Evolutionary conservation across 1,140 invertebrate species (phyloP), one percentile per base, ranked within the genome.

Genomic region (Archivesica marissinica): DNA sequence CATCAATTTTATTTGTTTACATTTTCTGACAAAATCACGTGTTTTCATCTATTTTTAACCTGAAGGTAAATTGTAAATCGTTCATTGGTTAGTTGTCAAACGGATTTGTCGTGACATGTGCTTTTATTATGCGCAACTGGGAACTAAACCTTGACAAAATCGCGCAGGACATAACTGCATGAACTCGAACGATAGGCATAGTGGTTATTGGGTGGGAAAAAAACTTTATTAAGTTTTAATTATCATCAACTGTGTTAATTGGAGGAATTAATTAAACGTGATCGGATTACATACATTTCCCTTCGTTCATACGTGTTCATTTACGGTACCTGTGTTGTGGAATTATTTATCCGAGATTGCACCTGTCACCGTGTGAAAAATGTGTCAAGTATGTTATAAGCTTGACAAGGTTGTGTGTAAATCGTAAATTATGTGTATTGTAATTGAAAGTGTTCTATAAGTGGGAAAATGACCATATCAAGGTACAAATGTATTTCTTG

Each of bases 41-140:
- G 77, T 64, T 66, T 66, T 68, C 17, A 44, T 23, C 25, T 56
- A 56, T 54, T 54, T 76, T 54, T 35, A 76, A 35, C 74, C 61
- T 41, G 15, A 59, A 79, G 56, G 77, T 79, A 61, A 28, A 77
- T 61, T 50, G 35, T 41, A 23, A 52, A 80, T 35, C 13, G n/a
- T 47, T 66, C 66, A 72, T 82, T 82, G 79, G 66, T 33, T 39
- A 82, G n/a, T 44, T 61, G 44, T 82, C 66, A 59, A 54, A 59
- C 23, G n/a, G 79, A 82, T 82, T 64, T 82, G 79, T 82, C 50
- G 44, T 52, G 68, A 82, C 79, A 82, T 82, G 79, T 74, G 79
- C 66, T 50, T 82, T 74, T 82, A 74, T 82, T 82, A 82, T 82
- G 79, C 79, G 79, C 79, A 82, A 39, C 17, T 50, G 52, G 47